Evolutionary conservation across 2,113 vertebrate species (phyloP).

Genomic region (Malaclemys terrapin): DNA sequence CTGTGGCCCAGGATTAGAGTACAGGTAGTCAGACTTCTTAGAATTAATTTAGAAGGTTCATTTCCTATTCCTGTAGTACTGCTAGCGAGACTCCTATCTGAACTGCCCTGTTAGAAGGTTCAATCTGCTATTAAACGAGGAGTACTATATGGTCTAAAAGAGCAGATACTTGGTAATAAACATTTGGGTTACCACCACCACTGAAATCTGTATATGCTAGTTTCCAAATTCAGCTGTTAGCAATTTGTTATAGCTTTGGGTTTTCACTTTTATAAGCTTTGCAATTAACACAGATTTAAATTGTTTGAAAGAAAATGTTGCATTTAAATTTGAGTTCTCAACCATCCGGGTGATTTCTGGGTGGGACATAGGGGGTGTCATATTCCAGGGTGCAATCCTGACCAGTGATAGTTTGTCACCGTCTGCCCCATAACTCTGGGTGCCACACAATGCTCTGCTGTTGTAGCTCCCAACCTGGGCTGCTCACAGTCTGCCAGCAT

Average conservation of each 20-base stretch:
- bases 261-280: background rate
- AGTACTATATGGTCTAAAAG: background rate
- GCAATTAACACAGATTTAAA: background rate
- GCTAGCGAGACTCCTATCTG: background rate
- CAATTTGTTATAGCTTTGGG: background rate
- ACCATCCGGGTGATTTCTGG: fast-evolving
- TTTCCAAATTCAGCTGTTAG: background rate
- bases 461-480: background rate
- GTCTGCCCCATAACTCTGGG: background rate
- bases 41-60: background rate
- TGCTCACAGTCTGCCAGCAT: background rate
- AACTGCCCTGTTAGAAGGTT: background rate
- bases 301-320: background rate
- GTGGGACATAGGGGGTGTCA: background rate
- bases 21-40: background rate
- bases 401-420: background rate
- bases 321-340: slow-evolving; percentile 26
- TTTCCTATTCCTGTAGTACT: background rate
- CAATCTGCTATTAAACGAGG: background rate
- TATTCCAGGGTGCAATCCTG: background rate
- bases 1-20: background rate
- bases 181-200: background rate
- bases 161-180: background rate
- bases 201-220: background rate
- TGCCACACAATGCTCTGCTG: background rate